Conservation (phyloP, 2,113 vertebrate genomes). For the Pollachius pollachius region DNA sequence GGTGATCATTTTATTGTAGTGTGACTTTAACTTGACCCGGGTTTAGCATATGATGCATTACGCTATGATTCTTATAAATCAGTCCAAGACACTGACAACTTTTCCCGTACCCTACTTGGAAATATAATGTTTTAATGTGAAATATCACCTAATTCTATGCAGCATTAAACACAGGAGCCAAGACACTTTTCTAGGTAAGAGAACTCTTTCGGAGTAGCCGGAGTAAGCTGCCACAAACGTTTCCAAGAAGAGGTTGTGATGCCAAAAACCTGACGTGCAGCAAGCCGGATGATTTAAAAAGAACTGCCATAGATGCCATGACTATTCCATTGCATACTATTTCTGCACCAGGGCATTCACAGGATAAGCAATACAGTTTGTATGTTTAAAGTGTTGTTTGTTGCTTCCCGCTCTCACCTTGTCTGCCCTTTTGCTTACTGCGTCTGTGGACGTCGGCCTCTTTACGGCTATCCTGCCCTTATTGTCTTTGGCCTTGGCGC, state of each 20-base stretch:
- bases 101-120: no score
- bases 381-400: not conserved
- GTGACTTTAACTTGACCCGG: not conserved
- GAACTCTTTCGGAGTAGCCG: constrained; percentile 17
- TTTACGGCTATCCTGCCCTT: constrained; percentile 64
- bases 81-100: not conserved
- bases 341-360: not conserved
- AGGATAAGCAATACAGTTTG: not conserved
- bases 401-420: constrained; percentile 74
- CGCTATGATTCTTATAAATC: not conserved
- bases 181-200: constrained; percentile 31
- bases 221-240: constrained; percentile 47
- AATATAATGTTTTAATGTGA: not conserved
- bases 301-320: not conserved
- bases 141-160: constrained; percentile 13
- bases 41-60: no score
- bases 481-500: constrained; percentile 54
- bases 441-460: constrained; percentile 61
- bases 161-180: constrained; percentile 35
- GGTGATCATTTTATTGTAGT: not conserved
- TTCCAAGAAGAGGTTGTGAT: constrained; percentile 42
- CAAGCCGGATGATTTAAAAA: not conserved
- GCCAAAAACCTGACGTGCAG: constrained; percentile 28
- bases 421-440: constrained; percentile 58
- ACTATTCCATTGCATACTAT: not conserved